Base-by-base conservation (phyloP, 2,888 invertebrate genomes). In the Antheraea yamamai region DNA sequence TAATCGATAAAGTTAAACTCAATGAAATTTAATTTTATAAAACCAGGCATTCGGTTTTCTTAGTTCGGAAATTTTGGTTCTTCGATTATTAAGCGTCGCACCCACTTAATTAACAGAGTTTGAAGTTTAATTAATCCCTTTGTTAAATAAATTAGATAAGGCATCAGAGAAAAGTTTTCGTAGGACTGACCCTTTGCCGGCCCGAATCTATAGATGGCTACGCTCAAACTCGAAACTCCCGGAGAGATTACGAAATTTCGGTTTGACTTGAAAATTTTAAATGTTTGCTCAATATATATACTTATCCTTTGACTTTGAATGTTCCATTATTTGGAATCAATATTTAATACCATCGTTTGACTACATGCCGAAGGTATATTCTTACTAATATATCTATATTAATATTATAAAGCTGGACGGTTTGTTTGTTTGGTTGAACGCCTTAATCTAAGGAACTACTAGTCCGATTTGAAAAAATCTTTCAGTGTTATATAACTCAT, bases 61-160 rank as follows among this genome's bases (percentile, higher is more conserved):
- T 70, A 58, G 68, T 75, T 75, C 20, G 26, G 35, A 47, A 61
- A 75, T 61, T 61, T 73, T 61, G 30, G 51, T 66, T 73, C 47
- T 74, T 72, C 66, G 72, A 74, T 84, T 86, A 87, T 87, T 87
- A 84, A 85, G 82, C 79, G 80, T 81, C 82, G 79, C 84, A 83
- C 84, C 82, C 82, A 84, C 83, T 87, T 87, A 88, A 88, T 89
- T 87, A 89, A 88, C 85, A 78, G 83, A 88, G 84, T 89, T 89
- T 80, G 80, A 83, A 87, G 89, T 88, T 90, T 88, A 89, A 90
- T 89, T 88, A 90, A 91, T 87, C 87, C 88, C 84, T 89, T 90
- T 88, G 88, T 89, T 85, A 81, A 84, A 81, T 85, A 84, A 88
- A 89, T 89, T 84, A 87, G 87, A 89, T 88, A 89, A 89, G 86